These are phyloP conservation scores for Percina caprodes DNA, from an alignment of 2,113 vertebrate species.

Conservation along the genomic window DNA sequence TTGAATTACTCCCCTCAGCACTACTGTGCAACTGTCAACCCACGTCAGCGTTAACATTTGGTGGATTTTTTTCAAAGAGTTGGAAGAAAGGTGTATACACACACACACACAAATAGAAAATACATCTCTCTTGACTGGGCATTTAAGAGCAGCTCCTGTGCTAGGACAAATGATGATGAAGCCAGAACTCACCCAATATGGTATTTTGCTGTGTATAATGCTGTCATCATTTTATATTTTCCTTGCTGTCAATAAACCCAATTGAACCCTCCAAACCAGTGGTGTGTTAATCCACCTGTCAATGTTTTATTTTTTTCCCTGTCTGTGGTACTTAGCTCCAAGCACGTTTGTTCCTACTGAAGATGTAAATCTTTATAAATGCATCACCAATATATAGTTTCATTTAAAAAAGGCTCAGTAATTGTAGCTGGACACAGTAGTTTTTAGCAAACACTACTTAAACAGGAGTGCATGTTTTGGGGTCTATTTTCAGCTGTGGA, in stretches of 20 bases:
- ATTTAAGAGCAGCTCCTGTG: slow-evolving; percentile 53
- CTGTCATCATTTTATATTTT: slow-evolving; percentile 6
- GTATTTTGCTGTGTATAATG: slow-evolving; percentile 19
- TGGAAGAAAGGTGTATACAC: slow-evolving; percentile 1
- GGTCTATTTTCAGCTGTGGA: background rate
- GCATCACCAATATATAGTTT: background rate
- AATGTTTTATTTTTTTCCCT: background rate
- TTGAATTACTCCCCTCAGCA: slow-evolving; percentile 79
- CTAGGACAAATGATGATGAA: slow-evolving; percentile 47
- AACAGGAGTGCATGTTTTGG: background rate
- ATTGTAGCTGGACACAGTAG: background rate
- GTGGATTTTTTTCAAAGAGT: slow-evolving; percentile 68
- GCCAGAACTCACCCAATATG: slow-evolving; percentile 47
- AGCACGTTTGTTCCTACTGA: background rate
- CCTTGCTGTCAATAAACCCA: background rate
- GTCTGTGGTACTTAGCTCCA: background rate
- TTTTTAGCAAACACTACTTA: too few species aligned
- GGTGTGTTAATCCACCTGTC: background rate
- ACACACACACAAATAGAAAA: slow-evolving; percentile 37
- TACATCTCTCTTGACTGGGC: slow-evolving; percentile 46
- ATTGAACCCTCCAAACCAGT: background rate
- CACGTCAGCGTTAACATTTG: slow-evolving; percentile 79
- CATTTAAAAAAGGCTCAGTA: background rate
- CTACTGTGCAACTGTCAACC: slow-evolving; percentile 78
- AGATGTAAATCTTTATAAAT: background rate